Conservation (phyloP, 2,797 vertebrate species). For the Gobionotothen gibberifrons region DNA sequence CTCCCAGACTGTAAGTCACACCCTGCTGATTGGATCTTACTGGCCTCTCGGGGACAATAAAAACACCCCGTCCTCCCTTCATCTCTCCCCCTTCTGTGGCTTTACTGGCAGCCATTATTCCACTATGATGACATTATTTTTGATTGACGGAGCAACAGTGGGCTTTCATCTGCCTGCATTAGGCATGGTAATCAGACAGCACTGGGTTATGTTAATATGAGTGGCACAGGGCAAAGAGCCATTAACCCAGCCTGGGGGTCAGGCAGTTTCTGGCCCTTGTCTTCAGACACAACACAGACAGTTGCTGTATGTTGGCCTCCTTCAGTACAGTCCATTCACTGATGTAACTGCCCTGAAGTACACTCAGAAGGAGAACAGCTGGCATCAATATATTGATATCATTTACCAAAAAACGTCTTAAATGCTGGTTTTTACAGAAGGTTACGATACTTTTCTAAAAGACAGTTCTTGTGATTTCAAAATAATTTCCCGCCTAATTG, state of each 20-base stretch:
- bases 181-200: conserved; percentile 68
- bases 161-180: conserved; percentile 68
- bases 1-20: conserved; percentile 63
- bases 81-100: conserved; percentile 26
- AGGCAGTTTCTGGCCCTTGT: conserved; percentile 29
- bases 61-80: conserved; percentile 54
- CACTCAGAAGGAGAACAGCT: no score
- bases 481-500: no score
- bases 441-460: no score
- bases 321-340: neutral
- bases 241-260: conserved; percentile 53
- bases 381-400: no score
- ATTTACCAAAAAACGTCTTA: neutral
- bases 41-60: conserved; percentile 64
- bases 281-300: conserved; percentile 25
- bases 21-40: conserved; percentile 64
- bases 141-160: conserved; percentile 72
- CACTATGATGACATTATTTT: conserved; percentile 72
- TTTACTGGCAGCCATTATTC: conserved; percentile 64
- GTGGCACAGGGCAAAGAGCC: conserved; percentile 51
- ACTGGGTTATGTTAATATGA: conserved; percentile 61
- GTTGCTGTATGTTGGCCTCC: conserved; percentile 1
- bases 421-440: neutral
- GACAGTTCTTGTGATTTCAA: no score
- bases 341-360: conserved; percentile 5